Evolutionary conservation across 2,888 invertebrate species (phyloP).

Genomic region (Amiota minor): DNA sequence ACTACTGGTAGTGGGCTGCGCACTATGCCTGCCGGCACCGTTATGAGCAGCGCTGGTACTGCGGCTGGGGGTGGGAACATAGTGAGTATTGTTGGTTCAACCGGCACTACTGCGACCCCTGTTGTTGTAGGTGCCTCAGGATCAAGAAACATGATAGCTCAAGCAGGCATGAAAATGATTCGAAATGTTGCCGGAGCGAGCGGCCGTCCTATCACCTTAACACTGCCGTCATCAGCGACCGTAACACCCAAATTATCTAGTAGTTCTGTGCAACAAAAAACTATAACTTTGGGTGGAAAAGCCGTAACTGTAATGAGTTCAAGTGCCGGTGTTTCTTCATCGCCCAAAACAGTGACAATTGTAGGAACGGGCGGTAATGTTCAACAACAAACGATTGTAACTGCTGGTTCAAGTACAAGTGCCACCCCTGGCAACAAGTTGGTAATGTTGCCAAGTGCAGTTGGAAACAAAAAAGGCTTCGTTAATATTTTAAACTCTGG

Average conservation of each 20-base stretch:
- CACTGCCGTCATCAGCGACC: slow-evolving; percentile 74
- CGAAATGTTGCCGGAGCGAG: slow-evolving; percentile 64
- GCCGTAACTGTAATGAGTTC: slow-evolving; percentile 81
- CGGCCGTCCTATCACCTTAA: slow-evolving; percentile 81
- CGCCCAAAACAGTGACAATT: slow-evolving; percentile 79
- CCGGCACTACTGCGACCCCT: slow-evolving; percentile 74
- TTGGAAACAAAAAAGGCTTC: slow-evolving; percentile 75
- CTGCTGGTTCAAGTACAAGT: slow-evolving; percentile 48
- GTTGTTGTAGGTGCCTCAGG: slow-evolving; percentile 41
- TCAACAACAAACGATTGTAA: slow-evolving; percentile 37
- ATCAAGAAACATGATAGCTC: slow-evolving; percentile 69
- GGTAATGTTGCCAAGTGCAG: slow-evolving; percentile 73
- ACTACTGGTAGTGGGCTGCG: slow-evolving; percentile 81
- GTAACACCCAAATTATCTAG: slow-evolving; percentile 49
- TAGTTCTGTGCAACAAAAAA: slow-evolving; percentile 75
- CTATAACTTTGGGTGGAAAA: slow-evolving; percentile 81
- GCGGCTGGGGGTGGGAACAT: slow-evolving; percentile 72
- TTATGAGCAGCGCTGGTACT: slow-evolving; percentile 76
- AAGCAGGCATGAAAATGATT: slow-evolving; percentile 76
- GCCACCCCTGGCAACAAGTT: slow-evolving; percentile 69
- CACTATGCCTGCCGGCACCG: slow-evolving; percentile 78
- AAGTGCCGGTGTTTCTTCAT: slow-evolving; percentile 69
- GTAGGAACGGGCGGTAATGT: slow-evolving; percentile 66
- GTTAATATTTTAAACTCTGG: slow-evolving; percentile 73
- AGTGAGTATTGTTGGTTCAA: slow-evolving; percentile 68